Evolutionary conservation across 2,888 invertebrate species (phyloP).

Genomic region (Dryocosmus kuriphilus): DNA sequence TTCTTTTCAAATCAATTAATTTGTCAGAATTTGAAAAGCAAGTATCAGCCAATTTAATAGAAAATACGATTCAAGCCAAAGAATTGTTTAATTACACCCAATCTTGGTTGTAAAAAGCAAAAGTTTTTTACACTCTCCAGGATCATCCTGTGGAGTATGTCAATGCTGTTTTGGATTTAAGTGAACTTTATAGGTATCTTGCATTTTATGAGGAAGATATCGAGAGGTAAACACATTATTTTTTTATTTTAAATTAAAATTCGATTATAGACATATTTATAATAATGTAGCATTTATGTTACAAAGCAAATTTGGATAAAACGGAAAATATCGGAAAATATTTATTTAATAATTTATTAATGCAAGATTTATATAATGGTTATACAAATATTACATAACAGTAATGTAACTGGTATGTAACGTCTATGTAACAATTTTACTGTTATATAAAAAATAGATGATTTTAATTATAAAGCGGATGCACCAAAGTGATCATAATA

Average conservation of each 20-base stretch:
- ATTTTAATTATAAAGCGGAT: too few species aligned
- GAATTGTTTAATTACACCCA: constrained; percentile 80
- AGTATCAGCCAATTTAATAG: constrained; percentile 65
- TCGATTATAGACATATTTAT: neutral
- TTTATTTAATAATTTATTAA: too few species aligned
- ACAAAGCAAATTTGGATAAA: neutral
- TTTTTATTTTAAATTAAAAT: neutral
- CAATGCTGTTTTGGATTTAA: constrained; percentile 81
- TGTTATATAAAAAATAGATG: too few species aligned
- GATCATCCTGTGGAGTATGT: constrained; percentile 81
- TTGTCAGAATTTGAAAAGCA: constrained; percentile 57
- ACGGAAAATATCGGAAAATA: too few species aligned
- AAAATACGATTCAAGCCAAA: constrained; percentile 79
- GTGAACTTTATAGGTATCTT: constrained; percentile 83
- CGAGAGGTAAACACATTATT: constrained; percentile 73
- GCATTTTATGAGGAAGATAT: constrained; percentile 86
- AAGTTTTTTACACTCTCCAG: constrained; percentile 81
- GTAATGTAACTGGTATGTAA: neutral
- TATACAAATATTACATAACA: neutral
- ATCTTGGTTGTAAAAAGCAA: constrained; percentile 81
- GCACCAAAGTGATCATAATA: too few species aligned
- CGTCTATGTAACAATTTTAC: neutral
- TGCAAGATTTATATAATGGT: too few species aligned
- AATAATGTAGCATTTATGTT: neutral
- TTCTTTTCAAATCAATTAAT: constrained; percentile 54